Percentiles rank a stretch among this genome's conserved stretches.
Conservation (phyloP, 2,797 vertebrate genomes). For the Crocodylus rhombifer region DNA sequence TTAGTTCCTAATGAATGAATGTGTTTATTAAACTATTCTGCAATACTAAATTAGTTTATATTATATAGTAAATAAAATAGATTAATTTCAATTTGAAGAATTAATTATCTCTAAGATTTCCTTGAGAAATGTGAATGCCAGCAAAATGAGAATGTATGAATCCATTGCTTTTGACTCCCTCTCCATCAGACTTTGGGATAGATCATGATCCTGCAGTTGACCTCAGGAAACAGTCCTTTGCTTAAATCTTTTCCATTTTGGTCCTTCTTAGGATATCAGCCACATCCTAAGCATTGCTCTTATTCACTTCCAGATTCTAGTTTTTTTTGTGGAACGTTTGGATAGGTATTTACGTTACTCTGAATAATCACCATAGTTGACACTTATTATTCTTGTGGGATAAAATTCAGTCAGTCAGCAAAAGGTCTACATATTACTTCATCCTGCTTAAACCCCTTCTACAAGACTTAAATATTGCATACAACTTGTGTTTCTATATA, state of each 20-base stretch:
- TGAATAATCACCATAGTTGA: not conserved
- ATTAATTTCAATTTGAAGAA: not conserved
- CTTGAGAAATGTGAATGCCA: not conserved
- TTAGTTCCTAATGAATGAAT: not conserved
- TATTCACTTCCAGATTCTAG: not conserved
- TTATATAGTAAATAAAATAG: not conserved
- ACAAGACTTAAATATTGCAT: not conserved
- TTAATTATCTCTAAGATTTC: constrained; percentile 20
- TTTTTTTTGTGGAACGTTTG: not conserved
- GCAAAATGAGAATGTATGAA: not conserved
- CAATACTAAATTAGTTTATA: not conserved
- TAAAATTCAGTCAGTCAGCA: not conserved
- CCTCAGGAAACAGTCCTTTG: not conserved
- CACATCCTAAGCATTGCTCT: not conserved
- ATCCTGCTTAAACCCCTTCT: not conserved
- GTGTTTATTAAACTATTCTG: not conserved
- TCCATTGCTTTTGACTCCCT: not conserved
- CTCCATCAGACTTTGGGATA: not conserved
- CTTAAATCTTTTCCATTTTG: not conserved
- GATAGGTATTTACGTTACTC: not conserved
- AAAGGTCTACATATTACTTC: not conserved
- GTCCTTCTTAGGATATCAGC: not conserved
- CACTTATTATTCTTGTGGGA: not conserved
- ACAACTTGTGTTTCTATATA: not conserved
- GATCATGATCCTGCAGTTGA: not conserved